These are phyloP conservation scores for Cancer borealis DNA, from an alignment of 2,888 invertebrate species.

Conservation along the genomic window DNA sequence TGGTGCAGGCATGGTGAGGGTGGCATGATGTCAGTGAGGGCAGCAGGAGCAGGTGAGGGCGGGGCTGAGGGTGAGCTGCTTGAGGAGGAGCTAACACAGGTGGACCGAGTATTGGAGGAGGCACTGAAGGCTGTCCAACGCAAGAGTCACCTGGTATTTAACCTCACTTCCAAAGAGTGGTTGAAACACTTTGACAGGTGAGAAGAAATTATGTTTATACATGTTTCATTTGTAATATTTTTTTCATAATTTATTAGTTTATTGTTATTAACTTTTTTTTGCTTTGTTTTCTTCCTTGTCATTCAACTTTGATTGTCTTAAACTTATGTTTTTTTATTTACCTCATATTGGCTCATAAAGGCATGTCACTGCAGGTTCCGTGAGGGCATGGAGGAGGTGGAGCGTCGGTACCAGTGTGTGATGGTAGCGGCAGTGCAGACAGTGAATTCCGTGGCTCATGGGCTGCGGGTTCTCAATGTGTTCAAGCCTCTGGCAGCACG, in stretches of 20 bases:
- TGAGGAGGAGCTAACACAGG: conserved; percentile 72
- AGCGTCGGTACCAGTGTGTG: conserved; percentile 76
- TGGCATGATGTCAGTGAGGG: conserved; percentile 66
- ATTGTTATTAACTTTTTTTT: background rate
- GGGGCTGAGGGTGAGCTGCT: conserved; percentile 72
- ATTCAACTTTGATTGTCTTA: background rate
- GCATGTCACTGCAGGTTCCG: conserved; percentile 65
- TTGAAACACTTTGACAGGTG: conserved; percentile 76
- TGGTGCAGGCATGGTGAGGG: conserved; percentile 64
- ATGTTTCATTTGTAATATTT: background rate
- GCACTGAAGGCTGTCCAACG: conserved; percentile 63
- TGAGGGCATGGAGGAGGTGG: conserved; percentile 74
- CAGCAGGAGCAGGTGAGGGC: conserved; percentile 57
- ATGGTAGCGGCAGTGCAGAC: conserved; percentile 75
- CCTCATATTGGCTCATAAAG: no score
- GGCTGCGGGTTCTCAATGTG: conserved; percentile 67
- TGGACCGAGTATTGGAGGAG: conserved; percentile 69
- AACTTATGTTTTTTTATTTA: background rate
- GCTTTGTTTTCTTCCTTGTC: background rate
- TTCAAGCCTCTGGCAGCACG: conserved; percentile 72
- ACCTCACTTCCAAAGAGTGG: conserved; percentile 76
- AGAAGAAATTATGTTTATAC: background rate
- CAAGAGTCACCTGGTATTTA: conserved; percentile 66
- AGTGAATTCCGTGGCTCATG: conserved; percentile 69
- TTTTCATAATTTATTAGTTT: background rate